phyloP scores from a whole-genome alignment of 2,113 vertebrate species.

The Garra rufa region DNA sequence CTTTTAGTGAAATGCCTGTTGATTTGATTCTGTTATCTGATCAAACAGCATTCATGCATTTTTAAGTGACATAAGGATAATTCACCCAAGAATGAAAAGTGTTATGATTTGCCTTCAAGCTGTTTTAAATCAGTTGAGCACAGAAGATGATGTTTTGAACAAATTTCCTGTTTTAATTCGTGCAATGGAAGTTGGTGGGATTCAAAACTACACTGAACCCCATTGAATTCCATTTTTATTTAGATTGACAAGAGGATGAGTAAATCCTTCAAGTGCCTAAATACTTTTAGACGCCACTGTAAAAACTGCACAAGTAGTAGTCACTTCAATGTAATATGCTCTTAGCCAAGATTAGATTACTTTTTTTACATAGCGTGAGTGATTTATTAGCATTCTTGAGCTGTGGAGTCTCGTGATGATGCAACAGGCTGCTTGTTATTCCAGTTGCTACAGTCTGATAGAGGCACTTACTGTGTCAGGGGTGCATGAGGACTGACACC shows the following conservation, averaged over 20 bases:
- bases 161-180: not conserved
- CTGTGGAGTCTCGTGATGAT: not conserved
- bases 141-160: not conserved
- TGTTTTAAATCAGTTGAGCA: not conserved
- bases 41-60: not conserved
- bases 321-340: not conserved
- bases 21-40: not conserved
- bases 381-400: slow-evolving; percentile 21
- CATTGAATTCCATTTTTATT: not conserved
- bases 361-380: not conserved
- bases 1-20: not conserved
- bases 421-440: slow-evolving; percentile 4
- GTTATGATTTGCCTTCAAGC: not conserved
- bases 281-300: not conserved
- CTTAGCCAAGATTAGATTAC: not conserved
- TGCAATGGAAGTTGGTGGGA: not conserved
- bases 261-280: not conserved
- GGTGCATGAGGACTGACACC: not conserved
- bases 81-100: not conserved
- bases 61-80: not conserved
- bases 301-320: not conserved
- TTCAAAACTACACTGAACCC: not conserved
- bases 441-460: not conserved
- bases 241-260: not conserved
- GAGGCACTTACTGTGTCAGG: slow-evolving; percentile 1